Evolutionary conservation across 2,888 invertebrate species (phyloP), one percentile per base, ranked within the genome.

Genomic region (Leuctra nigra): DNA sequence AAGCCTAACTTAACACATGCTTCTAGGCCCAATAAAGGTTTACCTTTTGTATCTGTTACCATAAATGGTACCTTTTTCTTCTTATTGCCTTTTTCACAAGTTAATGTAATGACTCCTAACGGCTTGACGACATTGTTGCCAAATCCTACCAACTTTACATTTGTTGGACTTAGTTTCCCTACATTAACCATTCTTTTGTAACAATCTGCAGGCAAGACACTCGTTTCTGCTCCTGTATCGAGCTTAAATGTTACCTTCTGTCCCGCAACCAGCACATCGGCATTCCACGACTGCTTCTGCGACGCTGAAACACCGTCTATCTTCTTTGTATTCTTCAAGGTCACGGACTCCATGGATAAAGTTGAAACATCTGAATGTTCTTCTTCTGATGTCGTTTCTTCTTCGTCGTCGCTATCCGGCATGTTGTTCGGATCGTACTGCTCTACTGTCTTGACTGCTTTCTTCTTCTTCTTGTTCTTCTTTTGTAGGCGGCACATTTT

Each of bases 171-270:
- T 11, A n/a, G n/a, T n/a, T n/a, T n/a, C n/a, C n/a, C n/a, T n/a
- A n/a, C n/a, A n/a, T n/a, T n/a, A n/a, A 20, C n/a, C 2, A 47
- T 2, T 24, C 11, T n/a, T n/a, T n/a, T 6, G n/a, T 14, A 25
- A n/a, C n/a, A n/a, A n/a, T n/a, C n/a, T n/a, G n/a, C n/a, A n/a
- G 46, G 46, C 46, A 47, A 7, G 2, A 47, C 23, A 22, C 46
- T 47, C 7, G 24, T n/a, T 16, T 47, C 46, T 13, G 46, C 23
- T 4, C 46, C 46, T 2, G 46, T 47, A 16, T 47, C 46, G n/a
- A 47, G 9, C 24, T 47, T 47, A n/a, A 47, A 23, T 3, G 22
- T 22, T 2, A 47, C 14, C 4, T 6, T n/a, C n/a, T n/a, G n/a
- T n/a, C n/a, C n/a, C n/a, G n/a, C n/a, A n/a, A n/a, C n/a, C n/a